Conservation (phyloP, 2,888 invertebrate species). For the Drosophila infuscata region DNA sequence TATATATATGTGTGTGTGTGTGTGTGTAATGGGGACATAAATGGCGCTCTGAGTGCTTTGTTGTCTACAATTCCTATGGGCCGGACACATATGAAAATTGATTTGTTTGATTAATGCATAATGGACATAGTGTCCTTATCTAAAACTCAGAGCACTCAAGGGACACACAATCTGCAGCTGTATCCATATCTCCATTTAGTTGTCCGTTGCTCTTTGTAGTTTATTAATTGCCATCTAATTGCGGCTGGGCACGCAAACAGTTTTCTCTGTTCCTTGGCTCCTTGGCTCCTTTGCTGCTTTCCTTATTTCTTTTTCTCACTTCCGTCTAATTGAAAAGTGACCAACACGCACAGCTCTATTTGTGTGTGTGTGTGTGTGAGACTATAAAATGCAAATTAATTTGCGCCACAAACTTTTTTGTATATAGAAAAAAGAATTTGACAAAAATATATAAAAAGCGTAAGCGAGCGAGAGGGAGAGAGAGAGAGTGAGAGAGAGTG, state of each 20-base stretch:
- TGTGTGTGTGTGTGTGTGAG: conserved; percentile 13
- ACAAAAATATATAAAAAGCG: conserved; percentile 1
- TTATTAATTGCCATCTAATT: conserved; percentile 75
- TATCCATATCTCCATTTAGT: background rate
- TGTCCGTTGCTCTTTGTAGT: conserved; percentile 19
- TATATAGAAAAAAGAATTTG: conserved; percentile 42
- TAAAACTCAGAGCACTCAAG: conserved; percentile 12
- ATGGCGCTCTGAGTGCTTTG: conserved; percentile 38
- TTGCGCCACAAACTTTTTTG: conserved; percentile 66
- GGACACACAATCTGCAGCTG: background rate
- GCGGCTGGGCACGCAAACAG: conserved; percentile 60
- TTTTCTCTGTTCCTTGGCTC: conserved; percentile 16
- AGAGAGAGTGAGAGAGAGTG: background rate
- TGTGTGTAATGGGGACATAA: conserved; percentile 2
- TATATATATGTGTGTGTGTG: background rate
- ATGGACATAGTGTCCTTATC: conserved; percentile 30
- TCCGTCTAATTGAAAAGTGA: conserved; percentile 53
- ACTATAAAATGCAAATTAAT: conserved; percentile 70
- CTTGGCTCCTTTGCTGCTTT: background rate
- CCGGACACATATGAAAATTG: conserved; percentile 68
- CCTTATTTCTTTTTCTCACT: background rate
- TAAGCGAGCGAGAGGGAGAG: background rate
- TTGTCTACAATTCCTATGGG: conserved; percentile 43
- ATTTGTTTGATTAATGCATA: conserved; percentile 75
- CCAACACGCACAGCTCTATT: conserved; percentile 27